A percentile compares a stretch with the other conserved stretches of the same genome.
These are phyloP conservation scores for Anguilla rostrata DNA, from an alignment of 2,113 vertebrate species.

Conservation along the genomic window DNA sequence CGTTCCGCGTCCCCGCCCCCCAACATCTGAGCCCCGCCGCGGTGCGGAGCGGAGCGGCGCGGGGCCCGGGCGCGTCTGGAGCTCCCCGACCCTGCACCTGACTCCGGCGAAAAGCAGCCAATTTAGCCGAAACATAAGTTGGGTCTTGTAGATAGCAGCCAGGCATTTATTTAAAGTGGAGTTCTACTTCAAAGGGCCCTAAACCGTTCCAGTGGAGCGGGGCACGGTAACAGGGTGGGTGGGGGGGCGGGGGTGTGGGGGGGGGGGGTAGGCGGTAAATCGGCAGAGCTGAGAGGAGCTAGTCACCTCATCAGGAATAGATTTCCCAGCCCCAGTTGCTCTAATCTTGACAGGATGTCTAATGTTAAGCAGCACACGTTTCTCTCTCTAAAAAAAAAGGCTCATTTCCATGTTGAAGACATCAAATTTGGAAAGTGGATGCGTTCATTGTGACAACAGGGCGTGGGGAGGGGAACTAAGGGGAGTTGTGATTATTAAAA, in stretches of 20 bases:
- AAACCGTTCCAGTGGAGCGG: conserved; percentile 46
- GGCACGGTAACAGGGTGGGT: conserved; percentile 54
- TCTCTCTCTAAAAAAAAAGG: neutral
- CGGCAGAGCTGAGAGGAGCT: conserved; percentile 36
- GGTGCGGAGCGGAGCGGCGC: conserved; percentile 31
- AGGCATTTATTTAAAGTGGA: conserved; percentile 58
- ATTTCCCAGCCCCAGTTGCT: conserved; percentile 68
- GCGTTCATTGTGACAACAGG: conserved; percentile 21
- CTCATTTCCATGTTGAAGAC: conserved; percentile 37
- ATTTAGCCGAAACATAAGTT: conserved; percentile 67
- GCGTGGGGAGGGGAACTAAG: neutral
- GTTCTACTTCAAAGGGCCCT: conserved; percentile 60
- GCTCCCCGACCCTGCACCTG: conserved; percentile 40
- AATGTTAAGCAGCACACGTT: conserved; percentile 52
- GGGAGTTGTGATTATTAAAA: neutral
- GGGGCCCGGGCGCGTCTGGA: conserved; percentile 19
- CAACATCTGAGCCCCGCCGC: conserved; percentile 29
- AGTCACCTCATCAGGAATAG: conserved; percentile 72
- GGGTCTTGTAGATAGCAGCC: conserved; percentile 42
- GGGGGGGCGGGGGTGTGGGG: conserved; percentile 50
- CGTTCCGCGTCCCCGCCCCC: conserved; percentile 40
- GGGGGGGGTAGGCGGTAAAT: conserved; percentile 55
- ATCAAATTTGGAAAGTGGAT: conserved; percentile 14
- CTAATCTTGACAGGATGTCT: conserved; percentile 72
- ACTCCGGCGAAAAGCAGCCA: conserved; percentile 62